Evolutionary conservation across 2,888 invertebrate genomes (phyloP).

Genomic region (Polydrusus cervinus): DNA sequence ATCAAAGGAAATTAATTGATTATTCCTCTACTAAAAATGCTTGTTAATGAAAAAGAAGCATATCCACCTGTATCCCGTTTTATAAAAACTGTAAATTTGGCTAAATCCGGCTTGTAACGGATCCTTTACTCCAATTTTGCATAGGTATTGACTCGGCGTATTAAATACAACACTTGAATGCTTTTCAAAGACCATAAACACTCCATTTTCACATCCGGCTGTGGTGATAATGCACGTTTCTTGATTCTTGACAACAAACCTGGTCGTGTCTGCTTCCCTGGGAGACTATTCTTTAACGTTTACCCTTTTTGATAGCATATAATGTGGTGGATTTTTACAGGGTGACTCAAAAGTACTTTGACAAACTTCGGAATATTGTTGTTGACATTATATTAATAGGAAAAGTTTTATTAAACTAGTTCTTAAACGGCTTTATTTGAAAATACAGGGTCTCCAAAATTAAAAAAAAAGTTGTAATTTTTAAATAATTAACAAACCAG

Average conservation of each 20-base stretch:
- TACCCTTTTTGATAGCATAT: too few relatives aligned
- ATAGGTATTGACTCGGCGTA: conserved; percentile 50
- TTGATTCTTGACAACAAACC: conserved; percentile 22
- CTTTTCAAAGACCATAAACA: conserved; percentile 27
- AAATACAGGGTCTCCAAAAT: too few relatives aligned
- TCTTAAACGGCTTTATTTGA: too few relatives aligned
- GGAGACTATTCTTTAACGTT: not conserved
- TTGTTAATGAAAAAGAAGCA: not conserved
- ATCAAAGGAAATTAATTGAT: too few relatives aligned
- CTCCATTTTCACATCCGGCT: conserved; percentile 21
- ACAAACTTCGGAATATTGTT: too few relatives aligned
- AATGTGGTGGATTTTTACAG: too few relatives aligned
- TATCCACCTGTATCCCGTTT: not conserved
- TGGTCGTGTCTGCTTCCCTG: not conserved
- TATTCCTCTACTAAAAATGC: too few relatives aligned
- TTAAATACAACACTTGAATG: conserved; percentile 55
- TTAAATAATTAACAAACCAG: too few relatives aligned
- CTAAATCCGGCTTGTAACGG: conserved; percentile 4
- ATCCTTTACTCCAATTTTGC: conserved; percentile 32
- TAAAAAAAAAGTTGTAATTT: too few relatives aligned
- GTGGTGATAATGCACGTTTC: conserved; percentile 27
- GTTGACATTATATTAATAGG: too few relatives aligned
- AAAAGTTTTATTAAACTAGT: too few relatives aligned
- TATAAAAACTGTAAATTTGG: not conserved
- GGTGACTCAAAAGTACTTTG: too few relatives aligned